Base-by-base conservation (phyloP, 1,140 invertebrate genomes). In the Bombus superbus region DNA sequence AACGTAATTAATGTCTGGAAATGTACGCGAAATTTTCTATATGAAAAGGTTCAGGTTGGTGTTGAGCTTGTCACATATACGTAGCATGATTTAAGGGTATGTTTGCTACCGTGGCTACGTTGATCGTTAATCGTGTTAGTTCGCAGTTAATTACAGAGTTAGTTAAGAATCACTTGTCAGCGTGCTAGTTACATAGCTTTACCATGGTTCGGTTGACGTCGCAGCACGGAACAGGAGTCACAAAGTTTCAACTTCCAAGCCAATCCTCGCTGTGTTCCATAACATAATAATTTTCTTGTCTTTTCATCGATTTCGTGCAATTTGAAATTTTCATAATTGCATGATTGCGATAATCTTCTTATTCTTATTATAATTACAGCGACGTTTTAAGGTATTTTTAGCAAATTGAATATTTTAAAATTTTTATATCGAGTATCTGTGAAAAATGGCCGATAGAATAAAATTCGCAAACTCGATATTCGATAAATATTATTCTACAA, bases 111-210 rank as follows among this genome's bases (percentile, higher is more conserved):
- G 47, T 76, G 74, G 74, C 22, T 53, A 13, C 28, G 47, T 59
- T n/a, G 53, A 76, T 59, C 32, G 35, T 57, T 76, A 76, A 76
- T 59, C 74, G 44, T 18, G 71, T 73, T 73, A 73, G 38, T 10
- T 40, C 71, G 22, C 40, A 38, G 53, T 40, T 62, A 77, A 57
- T 77, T 77, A 77, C 75, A 62, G 53, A 76, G 75, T 77, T 77
- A 62, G 35, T 74, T 74, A 74, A 74, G 40, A 74, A 74, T 74
- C 40, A 47, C 53, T 77, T 77, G 35, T 9, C 57, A 42, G 53
- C 53, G 28, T n/a, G 35, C 25, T n/a, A 10, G 75, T 77, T 77
- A 62, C 75, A 59, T 11, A n/a, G 75, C 75, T 32, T 38, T 25
- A 40, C 35, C 3, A 62, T n/a, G 22, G 53, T 77, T 59, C 57